Conservation (phyloP, 1,140 invertebrate species). For the Orius insidiosus region DNA sequence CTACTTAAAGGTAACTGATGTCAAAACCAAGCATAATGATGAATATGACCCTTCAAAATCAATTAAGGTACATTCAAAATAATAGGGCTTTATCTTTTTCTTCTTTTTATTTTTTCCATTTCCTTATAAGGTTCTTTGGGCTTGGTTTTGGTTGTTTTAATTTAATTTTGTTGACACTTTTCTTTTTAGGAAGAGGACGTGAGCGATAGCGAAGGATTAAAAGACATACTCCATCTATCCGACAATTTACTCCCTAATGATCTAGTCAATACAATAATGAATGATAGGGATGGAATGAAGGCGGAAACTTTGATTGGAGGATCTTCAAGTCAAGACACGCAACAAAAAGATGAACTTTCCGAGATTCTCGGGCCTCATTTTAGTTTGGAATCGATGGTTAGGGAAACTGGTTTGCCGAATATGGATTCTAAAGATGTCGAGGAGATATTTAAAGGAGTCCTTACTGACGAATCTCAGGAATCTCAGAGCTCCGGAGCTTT, state of each 20-base stretch:
- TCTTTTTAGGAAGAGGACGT: slow-evolving; percentile 32
- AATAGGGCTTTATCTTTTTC: background rate
- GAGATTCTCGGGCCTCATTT: slow-evolving; percentile 48
- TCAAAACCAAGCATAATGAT: too few relatives aligned
- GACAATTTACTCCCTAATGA: slow-evolving; percentile 52
- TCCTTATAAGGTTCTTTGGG: background rate
- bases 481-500: slow-evolving; percentile 48
- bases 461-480: slow-evolving; percentile 50
- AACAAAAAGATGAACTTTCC: slow-evolving; percentile 42
- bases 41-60: too few relatives aligned
- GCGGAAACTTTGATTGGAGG: slow-evolving; percentile 16
- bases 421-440: slow-evolving; percentile 85
- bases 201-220: slow-evolving; percentile 44
- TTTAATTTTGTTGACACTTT: background rate
- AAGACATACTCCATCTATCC: slow-evolving; percentile 46
- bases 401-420: slow-evolving; percentile 55
- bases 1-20: background rate
- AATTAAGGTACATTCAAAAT: slow-evolving; percentile 9
- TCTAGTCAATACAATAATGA: slow-evolving; percentile 58
- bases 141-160: background rate
- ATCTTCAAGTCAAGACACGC: slow-evolving; percentile 3
- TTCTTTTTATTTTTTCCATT: background rate
- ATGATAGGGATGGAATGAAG: slow-evolving; percentile 38
- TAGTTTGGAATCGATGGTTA: slow-evolving; percentile 50
- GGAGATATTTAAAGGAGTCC: slow-evolving; percentile 74